phyloP scores from a whole-genome alignment of 2,888 invertebrate species.

The Cremastinae sp. region DNA sequence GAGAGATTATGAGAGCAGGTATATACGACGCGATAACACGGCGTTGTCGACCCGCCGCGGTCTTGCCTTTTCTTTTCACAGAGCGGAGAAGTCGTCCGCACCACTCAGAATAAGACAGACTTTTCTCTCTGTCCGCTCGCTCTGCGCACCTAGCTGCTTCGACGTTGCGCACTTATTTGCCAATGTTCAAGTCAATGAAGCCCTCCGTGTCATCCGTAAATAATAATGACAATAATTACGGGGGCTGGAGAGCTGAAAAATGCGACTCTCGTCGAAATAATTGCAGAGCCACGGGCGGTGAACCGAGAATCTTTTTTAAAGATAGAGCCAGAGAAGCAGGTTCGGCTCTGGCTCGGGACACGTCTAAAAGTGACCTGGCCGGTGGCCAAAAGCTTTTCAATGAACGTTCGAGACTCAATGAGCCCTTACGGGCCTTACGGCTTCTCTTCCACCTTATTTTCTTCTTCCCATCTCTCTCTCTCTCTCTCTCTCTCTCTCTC shows the following conservation, averaged over 20 bases:
- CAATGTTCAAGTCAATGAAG: slow-evolving; percentile 17
- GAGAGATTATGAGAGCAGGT: slow-evolving; percentile 11
- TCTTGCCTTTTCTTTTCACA: background rate
- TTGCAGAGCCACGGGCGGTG: slow-evolving; percentile 30
- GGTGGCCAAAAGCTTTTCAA: slow-evolving; percentile 61
- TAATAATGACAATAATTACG: background rate
- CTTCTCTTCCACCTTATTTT: slow-evolving; percentile 39
- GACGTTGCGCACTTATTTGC: background rate
- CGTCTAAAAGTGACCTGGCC: slow-evolving; percentile 60
- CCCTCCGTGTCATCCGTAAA: background rate
- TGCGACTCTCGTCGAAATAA: slow-evolving; percentile 40
- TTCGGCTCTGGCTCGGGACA: slow-evolving; percentile 51
- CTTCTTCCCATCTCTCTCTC: background rate
- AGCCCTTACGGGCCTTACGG: slow-evolving; percentile 52
- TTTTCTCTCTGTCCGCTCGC: background rate
- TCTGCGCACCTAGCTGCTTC: background rate
- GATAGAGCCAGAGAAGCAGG: slow-evolving; percentile 3
- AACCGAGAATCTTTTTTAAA: slow-evolving; percentile 28
- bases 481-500: background rate
- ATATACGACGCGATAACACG: too few species aligned
- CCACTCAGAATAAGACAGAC: background rate
- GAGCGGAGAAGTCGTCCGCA: background rate
- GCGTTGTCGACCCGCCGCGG: too few species aligned
- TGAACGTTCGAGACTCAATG: slow-evolving; percentile 62
- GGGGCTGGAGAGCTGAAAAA: background rate